Evolutionary conservation across 2,888 invertebrate genomes (phyloP).

Genomic region (Choreutis nemorana): DNA sequence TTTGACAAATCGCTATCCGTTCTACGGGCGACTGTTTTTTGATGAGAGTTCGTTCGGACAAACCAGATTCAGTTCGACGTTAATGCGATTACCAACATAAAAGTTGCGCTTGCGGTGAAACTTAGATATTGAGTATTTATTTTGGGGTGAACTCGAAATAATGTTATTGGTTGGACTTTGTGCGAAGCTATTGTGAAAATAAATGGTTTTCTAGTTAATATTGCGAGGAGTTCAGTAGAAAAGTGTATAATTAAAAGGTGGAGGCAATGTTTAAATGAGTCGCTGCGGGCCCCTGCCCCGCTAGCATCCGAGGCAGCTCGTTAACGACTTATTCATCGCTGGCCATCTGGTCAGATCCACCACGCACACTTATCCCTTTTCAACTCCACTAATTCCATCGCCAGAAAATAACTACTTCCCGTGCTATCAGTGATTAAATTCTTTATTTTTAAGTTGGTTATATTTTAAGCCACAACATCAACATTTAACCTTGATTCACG

Average conservation of each 20-base stretch:
- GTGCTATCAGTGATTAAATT: background rate
- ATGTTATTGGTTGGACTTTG: too few relatives aligned
- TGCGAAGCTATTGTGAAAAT: too few relatives aligned
- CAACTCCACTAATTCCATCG: background rate
- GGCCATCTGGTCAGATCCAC: constrained; percentile 40
- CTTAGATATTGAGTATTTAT: constrained; percentile 8
- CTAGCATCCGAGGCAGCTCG: constrained; percentile 18
- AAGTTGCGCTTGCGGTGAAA: constrained; percentile 23
- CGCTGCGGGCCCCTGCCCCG: constrained; percentile 1
- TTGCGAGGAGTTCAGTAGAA: too few relatives aligned
- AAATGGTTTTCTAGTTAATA: too few relatives aligned
- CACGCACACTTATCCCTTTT: constrained; percentile 1
- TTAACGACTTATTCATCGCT: constrained; percentile 49
- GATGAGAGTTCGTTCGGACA: constrained; percentile 42
- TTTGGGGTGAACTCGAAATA: constrained; percentile 3
- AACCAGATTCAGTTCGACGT: constrained; percentile 32
- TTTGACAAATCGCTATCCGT: constrained; percentile 58
- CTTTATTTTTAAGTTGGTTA: background rate
- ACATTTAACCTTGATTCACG: too few relatives aligned
- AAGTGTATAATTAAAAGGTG: constrained; percentile 12
- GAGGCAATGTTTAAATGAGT: constrained; percentile 4
- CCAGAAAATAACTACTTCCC: background rate
- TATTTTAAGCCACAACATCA: too few relatives aligned
- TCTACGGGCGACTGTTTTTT: constrained; percentile 43
- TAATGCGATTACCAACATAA: constrained; percentile 35